Percentiles rank a stretch among this genome's conserved stretches.
These are phyloP conservation scores for Nomia melanderi DNA, from an alignment of 1,140 invertebrate genomes.

Conservation along the genomic window DNA sequence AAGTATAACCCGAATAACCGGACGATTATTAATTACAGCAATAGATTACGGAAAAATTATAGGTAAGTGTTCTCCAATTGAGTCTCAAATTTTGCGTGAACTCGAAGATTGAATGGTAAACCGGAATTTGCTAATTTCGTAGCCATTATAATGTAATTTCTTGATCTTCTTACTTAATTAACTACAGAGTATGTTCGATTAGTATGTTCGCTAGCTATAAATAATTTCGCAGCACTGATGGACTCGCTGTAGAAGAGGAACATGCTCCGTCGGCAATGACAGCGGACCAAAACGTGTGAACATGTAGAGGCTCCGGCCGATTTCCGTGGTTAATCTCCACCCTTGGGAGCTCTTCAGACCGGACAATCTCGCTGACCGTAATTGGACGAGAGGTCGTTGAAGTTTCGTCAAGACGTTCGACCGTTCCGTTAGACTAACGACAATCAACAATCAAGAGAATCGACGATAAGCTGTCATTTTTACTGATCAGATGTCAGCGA, in stretches of 20 bases:
- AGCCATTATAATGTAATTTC: conserved; percentile 53
- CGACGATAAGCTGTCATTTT: conserved; percentile 51
- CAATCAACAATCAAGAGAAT: conserved; percentile 65
- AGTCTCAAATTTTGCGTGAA: not conserved
- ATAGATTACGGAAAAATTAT: not conserved
- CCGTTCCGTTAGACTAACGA: conserved; percentile 33
- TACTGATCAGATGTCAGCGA: not conserved
- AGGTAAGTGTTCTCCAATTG: not conserved
- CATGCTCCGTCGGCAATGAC: conserved; percentile 5
- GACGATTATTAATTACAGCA: too few species aligned
- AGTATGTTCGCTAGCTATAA: conserved; percentile 50
- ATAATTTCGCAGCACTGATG: conserved; percentile 61
- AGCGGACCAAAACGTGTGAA: conserved; percentile 21
- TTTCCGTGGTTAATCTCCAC: conserved; percentile 70
- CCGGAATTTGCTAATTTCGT: not conserved
- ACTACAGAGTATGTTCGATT: conserved; percentile 26
- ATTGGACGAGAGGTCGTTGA: conserved; percentile 76
- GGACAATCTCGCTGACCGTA: conserved; percentile 73
- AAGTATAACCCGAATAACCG: too few species aligned
- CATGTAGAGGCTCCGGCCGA: conserved; percentile 25
- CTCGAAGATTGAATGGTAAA: not conserved
- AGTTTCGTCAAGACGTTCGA: conserved; percentile 59
- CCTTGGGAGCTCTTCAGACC: conserved; percentile 65
- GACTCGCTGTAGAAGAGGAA: conserved; percentile 17
- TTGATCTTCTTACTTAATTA: conserved; percentile 68